Conservation (phyloP, 2,113 vertebrate species). For the Camelus bactrianus region DNA sequence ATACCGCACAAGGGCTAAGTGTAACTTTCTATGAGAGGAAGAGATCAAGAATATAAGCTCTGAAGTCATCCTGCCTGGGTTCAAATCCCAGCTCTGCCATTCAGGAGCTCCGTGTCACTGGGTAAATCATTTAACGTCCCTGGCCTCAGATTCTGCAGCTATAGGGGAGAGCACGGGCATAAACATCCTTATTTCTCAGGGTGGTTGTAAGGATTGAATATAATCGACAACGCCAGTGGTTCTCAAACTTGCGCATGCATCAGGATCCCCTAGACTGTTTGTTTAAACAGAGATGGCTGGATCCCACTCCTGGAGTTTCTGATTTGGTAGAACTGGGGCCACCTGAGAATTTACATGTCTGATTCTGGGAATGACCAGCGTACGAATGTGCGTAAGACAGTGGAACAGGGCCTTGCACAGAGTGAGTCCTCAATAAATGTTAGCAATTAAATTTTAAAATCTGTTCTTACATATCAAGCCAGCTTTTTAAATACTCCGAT, state of each 20-base stretch:
- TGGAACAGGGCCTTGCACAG: neutral
- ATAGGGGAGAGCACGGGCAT: no score
- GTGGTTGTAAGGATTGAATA: neutral
- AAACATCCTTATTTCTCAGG: neutral
- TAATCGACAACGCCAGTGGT: neutral
- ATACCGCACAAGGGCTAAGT: neutral
- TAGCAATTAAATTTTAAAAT: neutral
- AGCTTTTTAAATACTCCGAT: neutral
- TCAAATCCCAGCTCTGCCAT: neutral
- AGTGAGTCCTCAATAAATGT: neutral
- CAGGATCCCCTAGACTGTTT: neutral
- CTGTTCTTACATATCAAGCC: neutral
- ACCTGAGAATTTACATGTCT: neutral
- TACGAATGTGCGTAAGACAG: neutral
- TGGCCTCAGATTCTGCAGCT: neutral
- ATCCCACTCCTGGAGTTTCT: neutral
- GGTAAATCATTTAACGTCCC: neutral
- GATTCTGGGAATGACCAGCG: neutral
- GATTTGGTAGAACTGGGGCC: neutral
- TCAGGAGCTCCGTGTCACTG: neutral
- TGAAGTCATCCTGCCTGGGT: neutral
- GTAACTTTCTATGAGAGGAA: neutral
- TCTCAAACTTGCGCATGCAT: neutral
- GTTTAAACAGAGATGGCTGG: no score
- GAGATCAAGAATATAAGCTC: neutral